Evolutionary conservation across 2,888 invertebrate genomes (phyloP), one percentile per base, ranked within the genome.

Genomic region (Abrostola tripartita): DNA sequence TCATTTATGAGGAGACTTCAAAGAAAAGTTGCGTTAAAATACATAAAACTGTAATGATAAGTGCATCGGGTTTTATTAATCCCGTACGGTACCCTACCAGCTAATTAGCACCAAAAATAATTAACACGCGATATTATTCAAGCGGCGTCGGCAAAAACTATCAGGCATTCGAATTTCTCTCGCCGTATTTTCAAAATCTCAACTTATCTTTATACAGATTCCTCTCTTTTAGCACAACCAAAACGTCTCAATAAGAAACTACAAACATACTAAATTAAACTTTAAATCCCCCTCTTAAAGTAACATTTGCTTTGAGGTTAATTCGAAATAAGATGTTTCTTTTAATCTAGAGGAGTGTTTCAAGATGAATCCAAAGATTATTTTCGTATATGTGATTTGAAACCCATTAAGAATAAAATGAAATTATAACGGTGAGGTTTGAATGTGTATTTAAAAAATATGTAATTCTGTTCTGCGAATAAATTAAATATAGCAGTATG

Each of bases 151-250:
- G 82, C 91, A 92, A 93, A 93, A 94, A 92, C 88, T 85, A 90
- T 90, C 86, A 79, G 86, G 83, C 85, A 88, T 88, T 88, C 85
- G 83, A 83, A 88, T 90, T 92, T 92, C 91, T 84, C 91, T 91
- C 90, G 87, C 92, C 90, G 93, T 93, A 93, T 92, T 92, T 94
- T 92, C 89, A 92, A 93, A 93, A 93, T 90, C 90, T 88, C 86
- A 85, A 86, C 90, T 89, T 88, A 90, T 76, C 88, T 90, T 81
- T 85, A 85, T 83, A 85, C 77, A 85, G 83, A 89, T 89, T 85
- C 89, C 78, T 83, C 68, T 65, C 77, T 65, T 76, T 60, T 52
- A 60, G 56, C 14, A 66, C 68, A 68, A 52, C 62, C 63, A 62
- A 41, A 81, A 75, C 57, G 69, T 38, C 71, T 71, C 69, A 75